Evolutionary conservation across 2,888 invertebrate species (phyloP), one percentile per base, ranked within the genome.

Genomic region (Koerneria pararmatus): DNA sequence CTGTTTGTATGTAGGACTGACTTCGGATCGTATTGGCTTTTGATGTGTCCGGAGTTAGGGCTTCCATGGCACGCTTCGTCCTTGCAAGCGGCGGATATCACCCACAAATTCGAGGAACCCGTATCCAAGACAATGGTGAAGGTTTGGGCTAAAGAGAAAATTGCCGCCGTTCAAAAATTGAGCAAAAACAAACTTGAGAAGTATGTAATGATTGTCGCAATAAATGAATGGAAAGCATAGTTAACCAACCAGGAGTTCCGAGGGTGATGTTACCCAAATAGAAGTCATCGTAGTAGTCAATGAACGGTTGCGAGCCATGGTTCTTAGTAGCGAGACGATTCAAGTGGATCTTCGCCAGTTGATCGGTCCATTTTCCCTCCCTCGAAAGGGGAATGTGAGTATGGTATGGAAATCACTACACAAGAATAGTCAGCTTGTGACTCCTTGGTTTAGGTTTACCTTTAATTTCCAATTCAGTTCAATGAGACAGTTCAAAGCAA

Each of bases 201-300:
- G 32, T 24, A 35, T 34, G 65, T 15, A 2, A 5, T n/a, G n/a
- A n/a, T n/a, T n/a, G n/a, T n/a, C n/a, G n/a, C n/a, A n/a, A n/a
- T n/a, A n/a, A n/a, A 8, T 5, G 27, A 29, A 15, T 8, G 27
- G 31, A 57, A 11, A 57, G 11, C 11, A 6, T 6, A n/a, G 27
- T 24, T 1, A 54, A 34, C 70, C 60, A 22, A 70, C 72, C 48
- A 49, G 75, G 75, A 29, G 79, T 78, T 72, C 79, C 79, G 60
- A 78, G 67, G 64, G 77, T 74, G 72, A 78, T 76, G 73, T 77
- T 74, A 69, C 78, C 78, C 66, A 79, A 75, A 70, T 79, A 79
- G 77, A 79, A 79, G 72, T 79, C 78, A 65, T 78, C 78, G 58
- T 61, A 77, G 66, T 76, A 79, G 70, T 78, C 78, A 67, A 77